Base-by-base conservation (phyloP, 2,797 vertebrate species). In the Sebastes nivosus region DNA sequence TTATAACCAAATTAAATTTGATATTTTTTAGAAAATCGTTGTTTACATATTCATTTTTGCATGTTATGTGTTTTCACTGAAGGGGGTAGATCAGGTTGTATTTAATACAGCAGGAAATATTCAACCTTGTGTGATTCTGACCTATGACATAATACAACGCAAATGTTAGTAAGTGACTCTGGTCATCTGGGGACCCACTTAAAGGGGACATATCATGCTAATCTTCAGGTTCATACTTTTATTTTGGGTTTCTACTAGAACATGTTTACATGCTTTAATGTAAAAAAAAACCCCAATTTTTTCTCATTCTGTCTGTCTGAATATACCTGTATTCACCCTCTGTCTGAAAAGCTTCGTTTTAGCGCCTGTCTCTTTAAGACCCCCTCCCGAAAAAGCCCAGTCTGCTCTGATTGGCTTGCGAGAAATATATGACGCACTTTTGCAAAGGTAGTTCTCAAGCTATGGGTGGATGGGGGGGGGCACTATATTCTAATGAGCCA, bases 1-100 rank as follows among this genome's bases (percentile, higher is more conserved):
- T 98, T 97, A 93, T 98, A 98, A 93, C 96, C 96, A 96, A 96
- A 99, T 98, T 97, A 98, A 91, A 97, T 97, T 97, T 98, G 95
- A 97, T 98, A 98, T 98, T 99, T 99, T 94, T 90, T 88, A 94
- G 72, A 88, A 89, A 82, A 65, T 22, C 2, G 0, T 10, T 22
- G 61, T 67, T 34, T 67, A 8, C 2, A 5, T 3, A 46, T 74
- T 72, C 25, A 27, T 90, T 90, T 85, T 52, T 84, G 50, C 25
- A 1, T 64, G 20, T 29, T n/a, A 4, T n/a, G 5, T 61, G 8
- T 76, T 73, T 54, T 77, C 12, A 16, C 27, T 16, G n/a, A 36
- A 34, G 42, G 20, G 10, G 4, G n/a, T 1, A 3, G 24, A 8
- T 27, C 18, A 25, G 9, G 16, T 24, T 50, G 8, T 25, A 6